Evolutionary conservation across 2,797 vertebrate genomes (phyloP), one percentile per base, ranked within the genome.

Genomic region (Otolemur crassicaudatus): DNA sequence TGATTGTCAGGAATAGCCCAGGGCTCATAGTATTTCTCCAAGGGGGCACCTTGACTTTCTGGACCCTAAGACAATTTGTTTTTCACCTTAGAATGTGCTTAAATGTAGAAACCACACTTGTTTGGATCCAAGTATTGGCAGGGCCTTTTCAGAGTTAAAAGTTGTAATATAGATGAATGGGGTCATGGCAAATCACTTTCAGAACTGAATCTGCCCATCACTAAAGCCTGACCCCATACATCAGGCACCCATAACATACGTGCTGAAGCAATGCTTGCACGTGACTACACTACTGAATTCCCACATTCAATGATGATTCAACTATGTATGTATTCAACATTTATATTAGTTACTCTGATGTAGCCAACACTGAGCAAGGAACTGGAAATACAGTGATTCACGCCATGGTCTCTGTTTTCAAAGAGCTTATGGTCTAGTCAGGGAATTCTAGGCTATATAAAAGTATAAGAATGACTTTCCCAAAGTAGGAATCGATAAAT

Each of bases 341-440:
- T 87, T 83, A 87, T 91, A 40, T 90, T 69, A 81, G n/a, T 40
- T 85, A 85, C 84, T 92, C 53, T 92, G 12, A 87, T 70, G 9
- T 76, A 63, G 27, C 31, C 29, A 56, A 89, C 34, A 87, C 5
- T 87, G 49, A 81, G 14, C n/a, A 46, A 95, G 23, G 34, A 70
- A 61, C 8, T 63, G 31, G 29, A 92, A 12, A 31, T 63, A 86
- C 3, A 69, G 3, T 29, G 87, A 77, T n/a, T 23, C 58, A 80
- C 37, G 29, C 7, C 63, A 85, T 63, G 8, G 49, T 43, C 72
- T 85, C 91, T 81, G 27, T 3, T 91, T 20, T 95, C 80, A 88
- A 83, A 82, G 79, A 87, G 0, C 7, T 90, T 61, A 31, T 79
- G 27, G 46, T 82, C 40, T 88, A 87, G 10, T 40, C 79, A 43